Evolutionary conservation across 2,113 vertebrate genomes (phyloP), one percentile per base, ranked within the genome.

Genomic region (Saccopteryx leptura): DNA sequence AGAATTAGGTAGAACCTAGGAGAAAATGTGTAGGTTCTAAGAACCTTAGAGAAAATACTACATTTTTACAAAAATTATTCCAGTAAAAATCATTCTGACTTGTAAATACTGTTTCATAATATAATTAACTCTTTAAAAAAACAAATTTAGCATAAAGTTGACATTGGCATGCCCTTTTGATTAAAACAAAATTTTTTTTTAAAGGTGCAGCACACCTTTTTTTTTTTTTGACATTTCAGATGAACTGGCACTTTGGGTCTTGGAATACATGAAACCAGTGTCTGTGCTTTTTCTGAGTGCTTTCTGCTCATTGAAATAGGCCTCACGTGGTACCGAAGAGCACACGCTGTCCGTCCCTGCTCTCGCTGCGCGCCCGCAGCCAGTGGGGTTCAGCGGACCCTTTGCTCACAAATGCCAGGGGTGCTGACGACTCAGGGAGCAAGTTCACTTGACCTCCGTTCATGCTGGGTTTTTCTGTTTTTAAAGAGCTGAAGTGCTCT

Each of bases 41-140:
- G 71, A 61, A 54, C 26, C 93, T 97, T 21, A 96, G 66, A 31
- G 1, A 52, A 95, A 61, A 91, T 39, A 50, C 15, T 86, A 3
- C 4, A 90, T 97, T 80, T 87, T n/a, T 90, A 2, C 23, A 56
- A 90, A 89, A 52, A 93, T n/a, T 14, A 14, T 79, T 33, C 7
- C 19, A 76, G 3, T 46, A 28, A 15, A 1, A 82, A 2, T 75
- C 78, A 10, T 50, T 24, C 8, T 86, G 28, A 52, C 61, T 92
- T 69, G 33, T 50, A 86, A 88, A 80, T 69, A n/a, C 31, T n/a
- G 31, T 68, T 93, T 69, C 56, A 33, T 74, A 69, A 78, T 74
- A 6, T 71, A 50, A 65, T 92, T 60, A 68, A 11, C 71, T 95
- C 48, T 82, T 83, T 39, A 26, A 24, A 65, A 90, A 95, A 84